Base-by-base conservation (phyloP, 2,888 invertebrate species). In the Nomada fucata region DNA sequence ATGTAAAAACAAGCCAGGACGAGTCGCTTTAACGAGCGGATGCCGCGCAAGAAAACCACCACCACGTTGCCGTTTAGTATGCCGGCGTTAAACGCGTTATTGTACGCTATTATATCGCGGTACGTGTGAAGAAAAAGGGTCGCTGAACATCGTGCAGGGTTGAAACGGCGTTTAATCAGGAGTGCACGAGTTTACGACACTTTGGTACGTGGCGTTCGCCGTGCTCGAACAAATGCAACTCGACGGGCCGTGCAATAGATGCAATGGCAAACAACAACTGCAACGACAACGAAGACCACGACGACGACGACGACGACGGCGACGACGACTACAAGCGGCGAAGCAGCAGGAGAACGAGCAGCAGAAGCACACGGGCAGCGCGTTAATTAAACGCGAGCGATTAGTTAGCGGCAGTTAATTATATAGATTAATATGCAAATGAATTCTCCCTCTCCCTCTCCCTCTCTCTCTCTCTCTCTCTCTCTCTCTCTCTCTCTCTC, bases 381-480 rank as follows among this genome's bases (percentile, higher is more conserved):
- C 82, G 80, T 83, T 89, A 89, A 90, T 90, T 90, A 88, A 89
- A 87, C 79, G 84, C 84, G 83, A 81, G 81, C 88, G 91, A 90
- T 90, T 91, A 87, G 87, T 87, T 85, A 73, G 84, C 73, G 68
- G 73, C 82, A 79, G 84, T 88, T 90, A 90, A 90, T 90, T 89
- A 89, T 89, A 89, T 86, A 85, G 86, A 90, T 90, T 89, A 90
- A 90, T 89, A 89, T 87, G 89, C 84, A 86, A 90, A 90, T 89
- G 77, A 68, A 82, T 76, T 72, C 53, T 18, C 50, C 50, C 20
- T 55, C 64, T 65, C 52, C 44, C 60, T 55, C 57, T 29, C 29
- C 7, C 5, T 42, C 23, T 76, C 61, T 55, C 60, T 29, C 29
- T 29, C 5, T 55, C 57, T 29, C 29, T 29, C 5, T 42, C 23